Conservation (phyloP, 1,140 invertebrate genomes). For the Zaprionus camerounensis region DNA sequence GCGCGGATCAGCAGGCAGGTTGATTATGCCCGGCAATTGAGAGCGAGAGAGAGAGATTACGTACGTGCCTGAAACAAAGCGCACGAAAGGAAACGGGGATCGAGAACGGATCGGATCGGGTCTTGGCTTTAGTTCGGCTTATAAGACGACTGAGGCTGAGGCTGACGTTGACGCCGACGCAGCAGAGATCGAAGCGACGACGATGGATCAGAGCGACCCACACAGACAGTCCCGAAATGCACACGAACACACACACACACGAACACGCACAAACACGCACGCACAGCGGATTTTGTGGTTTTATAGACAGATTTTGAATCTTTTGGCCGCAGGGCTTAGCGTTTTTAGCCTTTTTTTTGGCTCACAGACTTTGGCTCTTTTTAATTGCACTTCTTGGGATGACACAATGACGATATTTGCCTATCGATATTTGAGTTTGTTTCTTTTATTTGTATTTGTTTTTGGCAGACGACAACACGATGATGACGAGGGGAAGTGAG, state of each 20-base stretch:
- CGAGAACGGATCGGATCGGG: conserved; percentile 35
- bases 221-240: conserved; percentile 29
- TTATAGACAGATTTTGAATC: conserved; percentile 57
- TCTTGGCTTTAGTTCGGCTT: conserved; percentile 68
- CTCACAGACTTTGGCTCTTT: conserved; percentile 23
- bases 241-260: conserved; percentile 33
- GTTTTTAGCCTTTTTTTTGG: conserved; percentile 45
- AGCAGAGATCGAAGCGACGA: conserved; percentile 56
- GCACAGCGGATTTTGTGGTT: conserved; percentile 71
- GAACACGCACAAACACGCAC: conserved; percentile 44
- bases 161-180: conserved; percentile 43
- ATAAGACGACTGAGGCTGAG: conserved; percentile 57
- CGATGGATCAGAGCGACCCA: conserved; percentile 56
- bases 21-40: conserved; percentile 56
- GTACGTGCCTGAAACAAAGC: conserved; percentile 77
- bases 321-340: conserved; percentile 33
- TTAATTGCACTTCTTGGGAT: conserved; percentile 48
- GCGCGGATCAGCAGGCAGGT: conserved; percentile 70
- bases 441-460: conserved; percentile 9
- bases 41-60: conserved; percentile 61
- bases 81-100: conserved; percentile 64
- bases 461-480: conserved; percentile 34
- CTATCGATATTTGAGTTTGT: conserved; percentile 24
- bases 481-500: background rate
- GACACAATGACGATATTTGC: conserved; percentile 32